Base-by-base conservation (phyloP, 2,888 invertebrate species). In the Flabesymbios commensalis region DNA sequence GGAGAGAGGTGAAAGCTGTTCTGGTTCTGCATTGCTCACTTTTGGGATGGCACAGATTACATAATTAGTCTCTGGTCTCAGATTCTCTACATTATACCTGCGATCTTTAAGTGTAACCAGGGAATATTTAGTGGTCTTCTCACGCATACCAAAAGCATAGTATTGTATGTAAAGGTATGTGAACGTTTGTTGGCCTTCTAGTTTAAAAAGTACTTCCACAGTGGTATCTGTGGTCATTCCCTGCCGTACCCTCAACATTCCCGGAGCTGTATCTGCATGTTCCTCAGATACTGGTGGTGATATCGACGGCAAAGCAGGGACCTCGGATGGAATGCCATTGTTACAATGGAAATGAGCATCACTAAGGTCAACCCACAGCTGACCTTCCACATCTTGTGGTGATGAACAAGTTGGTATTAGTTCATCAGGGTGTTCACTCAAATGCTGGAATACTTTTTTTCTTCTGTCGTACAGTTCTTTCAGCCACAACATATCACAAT, bases 331-430 rank as follows among this genome's bases (percentile, higher is more conserved):
- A n/a, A n/a, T n/a, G n/a, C n/a, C n/a, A n/a, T n/a, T n/a, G 2
- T 7, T 22, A 51, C 74, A 75, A 3, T 55, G 49, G 58, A 75
- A 74, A 3, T 59, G 60, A 17, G 63, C 54, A 59, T 74, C 72
- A 2, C 61, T 68, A 2, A 75, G 57, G n/a, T 59, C 33, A 43
- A 67, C 51, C 73, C 72, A 75, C 0, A 41, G 41, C 26, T 69
- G 61, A 3, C 68, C 70, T 26, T 36, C 49, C 19, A 73, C 24
- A 41, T 58, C 36, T 1, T 42, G 36, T 1, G 75, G 73, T n/a
- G 53, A 47, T 2, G 58, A 61, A 63, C 74, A 74, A 0, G 55
- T 47, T 3, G 75, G 74, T 19, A 73, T 59, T 51, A 72, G 74
- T 41, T 67, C 64, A 2, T 51, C 33, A 7, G 63, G 59, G 10